These are phyloP conservation scores for Frieseomelitta varia DNA, from an alignment of 1,140 invertebrate species.

Conservation along the genomic window DNA sequence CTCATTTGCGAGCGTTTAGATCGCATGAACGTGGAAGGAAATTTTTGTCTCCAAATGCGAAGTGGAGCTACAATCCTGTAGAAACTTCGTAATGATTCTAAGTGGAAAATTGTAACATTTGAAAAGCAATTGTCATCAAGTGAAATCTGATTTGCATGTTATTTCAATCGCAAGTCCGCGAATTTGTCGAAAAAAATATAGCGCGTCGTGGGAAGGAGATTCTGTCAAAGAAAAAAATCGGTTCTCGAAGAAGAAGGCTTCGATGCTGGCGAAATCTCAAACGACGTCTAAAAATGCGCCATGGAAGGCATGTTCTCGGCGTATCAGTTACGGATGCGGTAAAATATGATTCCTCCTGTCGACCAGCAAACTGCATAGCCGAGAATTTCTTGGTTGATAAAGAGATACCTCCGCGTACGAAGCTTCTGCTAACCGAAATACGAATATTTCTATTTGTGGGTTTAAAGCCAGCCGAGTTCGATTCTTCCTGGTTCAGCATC, in stretches of 20 bases:
- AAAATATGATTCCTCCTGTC: slow-evolving; percentile 20
- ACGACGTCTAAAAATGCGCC: not conserved
- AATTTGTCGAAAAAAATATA: not conserved
- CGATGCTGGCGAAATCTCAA: not conserved
- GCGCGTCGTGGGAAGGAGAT: not conserved
- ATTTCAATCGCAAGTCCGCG: not conserved
- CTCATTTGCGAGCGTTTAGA: not conserved
- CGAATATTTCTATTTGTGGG: not conserved
- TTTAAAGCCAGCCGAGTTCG: not conserved
- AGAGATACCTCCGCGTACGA: slow-evolving; percentile 3
- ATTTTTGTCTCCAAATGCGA: not conserved
- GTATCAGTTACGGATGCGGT: slow-evolving; percentile 39
- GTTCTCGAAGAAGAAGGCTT: not conserved
- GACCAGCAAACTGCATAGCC: slow-evolving; percentile 1
- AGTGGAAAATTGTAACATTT: not conserved
- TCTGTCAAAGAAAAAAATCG: not conserved
- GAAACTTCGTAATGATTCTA: not conserved
- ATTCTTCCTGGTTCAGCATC: not conserved
- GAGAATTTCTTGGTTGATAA: slow-evolving; percentile 25
- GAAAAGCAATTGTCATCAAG: not conserved
- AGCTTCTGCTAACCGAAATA: not conserved
- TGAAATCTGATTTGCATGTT: too few relatives aligned
- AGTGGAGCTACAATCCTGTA: not conserved
- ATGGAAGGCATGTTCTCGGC: slow-evolving; percentile 19
- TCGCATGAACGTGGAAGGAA: not conserved